Percentiles rank a stretch among this genome's conserved stretches.
These are phyloP conservation scores for Aporrectodea caliginosa DNA, from an alignment of 1,140 invertebrate genomes.

Conservation along the genomic window DNA sequence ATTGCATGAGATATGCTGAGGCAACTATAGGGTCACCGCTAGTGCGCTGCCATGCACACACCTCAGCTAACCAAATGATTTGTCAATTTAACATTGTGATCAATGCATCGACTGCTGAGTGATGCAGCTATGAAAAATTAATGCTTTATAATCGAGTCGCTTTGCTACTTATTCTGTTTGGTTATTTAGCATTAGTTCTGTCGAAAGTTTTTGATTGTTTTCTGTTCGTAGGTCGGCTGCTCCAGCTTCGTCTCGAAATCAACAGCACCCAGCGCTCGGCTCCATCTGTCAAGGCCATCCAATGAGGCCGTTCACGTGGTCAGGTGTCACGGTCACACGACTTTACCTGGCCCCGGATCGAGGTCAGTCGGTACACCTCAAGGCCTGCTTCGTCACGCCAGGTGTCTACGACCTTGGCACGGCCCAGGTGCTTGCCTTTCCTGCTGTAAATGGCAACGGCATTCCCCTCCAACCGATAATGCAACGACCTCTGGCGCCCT, in stretches of 20 bases:
- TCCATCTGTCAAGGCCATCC: neutral
- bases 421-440: constrained; percentile 45
- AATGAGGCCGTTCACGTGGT: neutral
- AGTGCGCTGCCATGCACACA: too few relatives aligned
- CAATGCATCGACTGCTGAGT: too few relatives aligned
- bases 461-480: constrained; percentile 46
- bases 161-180: too few relatives aligned
- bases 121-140: too few relatives aligned
- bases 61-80: too few relatives aligned
- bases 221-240: neutral
- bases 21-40: too few relatives aligned
- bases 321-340: neutral
- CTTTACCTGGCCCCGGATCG: neutral
- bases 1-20: too few relatives aligned
- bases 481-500: constrained; percentile 46
- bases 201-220: too few relatives aligned
- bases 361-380: constrained; percentile 34
- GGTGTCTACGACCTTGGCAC: constrained; percentile 52
- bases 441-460: constrained; percentile 31
- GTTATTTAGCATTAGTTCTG: too few relatives aligned
- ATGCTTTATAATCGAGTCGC: too few relatives aligned
- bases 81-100: too few relatives aligned
- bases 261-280: neutral
- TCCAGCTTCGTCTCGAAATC: neutral
- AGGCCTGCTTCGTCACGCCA: constrained; percentile 44